phyloP scores from a whole-genome alignment of 2,888 invertebrate genomes.

The Pollenia griseotomentosa region DNA sequence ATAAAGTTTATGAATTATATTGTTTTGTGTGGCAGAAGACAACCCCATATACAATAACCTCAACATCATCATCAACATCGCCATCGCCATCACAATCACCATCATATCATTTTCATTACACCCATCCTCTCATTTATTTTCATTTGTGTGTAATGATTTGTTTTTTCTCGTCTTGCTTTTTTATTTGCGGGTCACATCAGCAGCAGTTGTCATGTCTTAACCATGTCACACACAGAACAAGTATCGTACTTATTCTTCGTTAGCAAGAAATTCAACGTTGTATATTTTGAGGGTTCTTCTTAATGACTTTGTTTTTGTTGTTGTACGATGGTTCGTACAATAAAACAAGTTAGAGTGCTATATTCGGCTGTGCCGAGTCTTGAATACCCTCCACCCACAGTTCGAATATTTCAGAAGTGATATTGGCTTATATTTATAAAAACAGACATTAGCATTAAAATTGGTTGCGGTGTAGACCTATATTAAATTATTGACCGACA shows the following conservation, averaged over 20 bases:
- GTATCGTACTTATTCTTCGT: slow-evolving; percentile 28
- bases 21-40: slow-evolving; percentile 27
- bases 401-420: too few species aligned
- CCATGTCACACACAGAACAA: slow-evolving; percentile 54
- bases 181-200: slow-evolving; percentile 65
- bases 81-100: neutral
- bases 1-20: slow-evolving; percentile 32
- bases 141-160: neutral
- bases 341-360: too few species aligned
- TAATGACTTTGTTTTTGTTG: slow-evolving; percentile 26
- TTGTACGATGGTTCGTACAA: neutral
- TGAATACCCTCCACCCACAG: too few species aligned
- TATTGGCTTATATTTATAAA: too few species aligned
- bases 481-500: too few species aligned
- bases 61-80: neutral
- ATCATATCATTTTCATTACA: slow-evolving; percentile 34
- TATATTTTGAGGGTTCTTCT: slow-evolving; percentile 35
- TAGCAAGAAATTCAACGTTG: neutral
- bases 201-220: slow-evolving; percentile 64
- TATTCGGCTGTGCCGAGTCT: too few species aligned
- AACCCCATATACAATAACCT: slow-evolving; percentile 19
- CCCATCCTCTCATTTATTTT: slow-evolving; percentile 40
- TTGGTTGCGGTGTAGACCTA: too few species aligned
- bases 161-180: slow-evolving; percentile 17
- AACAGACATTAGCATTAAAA: too few species aligned